Evolutionary conservation across 2,888 invertebrate species (phyloP), one percentile per base, ranked within the genome.

Genomic region (Isoperla grammatica): DNA sequence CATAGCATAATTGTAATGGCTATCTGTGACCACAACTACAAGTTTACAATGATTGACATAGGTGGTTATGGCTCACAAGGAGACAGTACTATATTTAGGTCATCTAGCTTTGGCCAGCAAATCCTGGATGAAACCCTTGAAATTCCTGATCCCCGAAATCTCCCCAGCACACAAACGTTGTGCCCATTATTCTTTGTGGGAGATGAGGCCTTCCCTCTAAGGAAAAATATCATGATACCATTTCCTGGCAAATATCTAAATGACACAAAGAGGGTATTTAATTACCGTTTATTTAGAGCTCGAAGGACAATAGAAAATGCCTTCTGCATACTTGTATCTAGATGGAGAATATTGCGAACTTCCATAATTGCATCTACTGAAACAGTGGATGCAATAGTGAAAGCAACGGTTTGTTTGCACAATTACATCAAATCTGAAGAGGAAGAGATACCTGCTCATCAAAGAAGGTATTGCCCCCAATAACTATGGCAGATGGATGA

Each of bases 61-160:
- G 49, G 49, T 29, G 49, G 29, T n/a, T 49, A 49, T 49, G 49
- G 49, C 23, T 64, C 68, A 53, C 66, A 68, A 59, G 63, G 63
- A 22, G 68, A 69, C 61, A 67, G 66, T 37, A 65, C 64, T 19
- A 61, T 67, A 29, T 65, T 62, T 48, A 59, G 55, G 43, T 56
- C 46, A 48, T 59, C 58, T 20, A 9, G 40, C 20, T 23, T 57
- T 57, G 49, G 57, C 12, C 22, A 57, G 17, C 40, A 37, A 19
- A 35, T 55, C 15, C 20, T 22, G 12, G 22, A 15, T 13, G 42
- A 35, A 29, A 23, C 22, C 19, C 23, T 59, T 13, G 40, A 39
- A 6, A 22, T 43, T 3, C 54, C 45, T 17, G 9, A 15, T 13
- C 22, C 22, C 9, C 20, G 29, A 15, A 20, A 35, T 9, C 13